phyloP scores from a whole-genome alignment of 1,140 invertebrate genomes.

The Dysdera silvatica region DNA sequence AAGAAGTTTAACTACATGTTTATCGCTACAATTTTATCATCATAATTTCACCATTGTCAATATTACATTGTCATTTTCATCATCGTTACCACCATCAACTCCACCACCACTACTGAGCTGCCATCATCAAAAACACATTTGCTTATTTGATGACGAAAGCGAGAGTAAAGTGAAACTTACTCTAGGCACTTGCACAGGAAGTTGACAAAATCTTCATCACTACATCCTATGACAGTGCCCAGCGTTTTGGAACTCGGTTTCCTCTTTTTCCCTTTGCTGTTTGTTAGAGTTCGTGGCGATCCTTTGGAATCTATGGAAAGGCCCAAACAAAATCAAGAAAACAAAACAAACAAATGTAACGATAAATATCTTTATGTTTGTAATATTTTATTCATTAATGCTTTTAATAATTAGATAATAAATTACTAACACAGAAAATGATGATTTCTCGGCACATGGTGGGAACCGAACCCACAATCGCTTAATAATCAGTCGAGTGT shows the following conservation, averaged over 20 bases:
- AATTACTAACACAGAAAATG: no score
- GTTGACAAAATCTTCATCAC: slow-evolving; percentile 86
- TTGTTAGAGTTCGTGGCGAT: slow-evolving; percentile 80
- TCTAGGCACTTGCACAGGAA: slow-evolving; percentile 87
- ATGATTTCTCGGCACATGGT: no score
- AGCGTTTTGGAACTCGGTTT: slow-evolving; percentile 75
- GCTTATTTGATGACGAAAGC: not conserved
- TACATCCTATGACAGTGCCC: slow-evolving; percentile 65
- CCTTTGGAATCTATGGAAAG: slow-evolving; percentile 69
- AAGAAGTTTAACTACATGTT: not conserved
- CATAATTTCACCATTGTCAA: not conserved
- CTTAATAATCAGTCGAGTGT: no score
- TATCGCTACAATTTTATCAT: not conserved
- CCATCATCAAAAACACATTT: not conserved
- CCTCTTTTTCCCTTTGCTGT: slow-evolving; percentile 81
- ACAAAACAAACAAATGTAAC: not conserved
- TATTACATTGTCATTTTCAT: no score
- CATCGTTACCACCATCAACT: no score
- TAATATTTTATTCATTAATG: no score
- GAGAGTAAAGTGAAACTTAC: slow-evolving; percentile 52
- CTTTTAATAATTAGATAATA: no score
- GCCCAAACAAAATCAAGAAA: slow-evolving; percentile 3
- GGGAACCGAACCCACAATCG: no score
- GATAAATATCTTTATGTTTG: not conserved
- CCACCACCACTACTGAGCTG: not conserved